Percentiles rank a stretch among this genome's conserved stretches.
Conservation (phyloP, 1,140 invertebrate species). For the Drosophila varians region DNA sequence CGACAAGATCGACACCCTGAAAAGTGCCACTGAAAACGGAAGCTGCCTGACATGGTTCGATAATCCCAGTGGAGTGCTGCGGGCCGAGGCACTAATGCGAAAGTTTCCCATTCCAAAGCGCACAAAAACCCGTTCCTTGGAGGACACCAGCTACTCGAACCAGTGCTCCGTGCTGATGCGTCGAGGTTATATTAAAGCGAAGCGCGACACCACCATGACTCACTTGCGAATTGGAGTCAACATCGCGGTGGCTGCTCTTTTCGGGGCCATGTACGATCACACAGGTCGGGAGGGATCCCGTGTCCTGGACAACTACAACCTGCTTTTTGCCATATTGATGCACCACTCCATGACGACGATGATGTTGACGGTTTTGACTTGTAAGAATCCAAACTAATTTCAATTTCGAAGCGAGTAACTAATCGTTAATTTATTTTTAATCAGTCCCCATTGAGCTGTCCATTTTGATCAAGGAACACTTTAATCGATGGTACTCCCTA, state of each 20-base stretch:
- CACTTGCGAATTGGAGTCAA: slow-evolving; percentile 92
- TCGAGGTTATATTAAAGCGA: slow-evolving; percentile 89
- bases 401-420: background rate
- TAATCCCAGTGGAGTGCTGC: slow-evolving; percentile 84
- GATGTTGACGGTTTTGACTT: slow-evolving; percentile 93
- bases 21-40: slow-evolving; percentile 90
- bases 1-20: slow-evolving; percentile 89
- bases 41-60: slow-evolving; percentile 88
- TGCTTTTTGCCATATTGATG: slow-evolving; percentile 92
- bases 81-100: slow-evolving; percentile 85
- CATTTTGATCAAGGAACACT: slow-evolving; percentile 95
- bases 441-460: slow-evolving; percentile 94
- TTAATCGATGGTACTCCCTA: slow-evolving; percentile 98
- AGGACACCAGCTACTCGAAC: slow-evolving; percentile 88
- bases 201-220: slow-evolving; percentile 94
- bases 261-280: slow-evolving; percentile 89
- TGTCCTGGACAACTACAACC: slow-evolving; percentile 92
- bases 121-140: slow-evolving; percentile 83
- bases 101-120: slow-evolving; percentile 84
- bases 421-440: slow-evolving; percentile 61
- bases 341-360: slow-evolving; percentile 93
- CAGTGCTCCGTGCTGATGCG: slow-evolving; percentile 89
- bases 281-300: slow-evolving; percentile 89
- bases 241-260: slow-evolving; percentile 88
- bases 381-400: slow-evolving; percentile 25